Base-by-base conservation (phyloP, 1,140 invertebrate species). In the Drosophila eugracilis region DNA sequence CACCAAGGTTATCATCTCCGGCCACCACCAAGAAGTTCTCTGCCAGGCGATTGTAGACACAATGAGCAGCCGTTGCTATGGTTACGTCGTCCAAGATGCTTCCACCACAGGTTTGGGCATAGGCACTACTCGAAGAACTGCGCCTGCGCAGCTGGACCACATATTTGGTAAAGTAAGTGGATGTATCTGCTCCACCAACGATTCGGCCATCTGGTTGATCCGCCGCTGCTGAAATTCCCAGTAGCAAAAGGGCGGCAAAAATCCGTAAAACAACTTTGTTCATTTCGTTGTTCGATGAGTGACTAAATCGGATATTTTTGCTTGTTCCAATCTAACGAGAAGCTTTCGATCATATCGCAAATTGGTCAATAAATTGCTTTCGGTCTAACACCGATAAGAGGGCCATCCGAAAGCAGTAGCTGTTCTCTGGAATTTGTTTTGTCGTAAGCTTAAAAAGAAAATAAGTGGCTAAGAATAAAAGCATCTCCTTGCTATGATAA, bases 21-120 rank as follows among this genome's bases (percentile, higher is more conserved):
- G 72, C 86, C 4, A 90, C 75, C 4, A 91, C 62, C 4, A 85
- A 30, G 24, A 88, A 85, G 28, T 84, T 45, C 14, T 66, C 48
- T 5, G 50, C 57, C 32, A 17, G 5, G 0, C 88, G 76, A 39
- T 81, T 78, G 54, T 91, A 70, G 9, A 79, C 66, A 65, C 94
- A 95, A 70, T 94, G 94, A 15, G 93, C 94, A 3, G 94, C 94
- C 5, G 93, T 94, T 2, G 94, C 15, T 34, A 94, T 83, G 57
- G 91, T 93, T 0, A 69, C 57, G 1, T 47, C 41, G 15, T 83
- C 67, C 12, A 79, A 7, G 5, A 80, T 15, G 32, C 24, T 32
- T 1, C 66, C 72, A 1, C 65, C 73, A 15, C 83, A 88, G 42
- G 36, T 71, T 7, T 80, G 75, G 7, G 69, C 24, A 44, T 83